Conservation (phyloP, 2,888 invertebrate genomes). For the Dryobota labecula region DNA sequence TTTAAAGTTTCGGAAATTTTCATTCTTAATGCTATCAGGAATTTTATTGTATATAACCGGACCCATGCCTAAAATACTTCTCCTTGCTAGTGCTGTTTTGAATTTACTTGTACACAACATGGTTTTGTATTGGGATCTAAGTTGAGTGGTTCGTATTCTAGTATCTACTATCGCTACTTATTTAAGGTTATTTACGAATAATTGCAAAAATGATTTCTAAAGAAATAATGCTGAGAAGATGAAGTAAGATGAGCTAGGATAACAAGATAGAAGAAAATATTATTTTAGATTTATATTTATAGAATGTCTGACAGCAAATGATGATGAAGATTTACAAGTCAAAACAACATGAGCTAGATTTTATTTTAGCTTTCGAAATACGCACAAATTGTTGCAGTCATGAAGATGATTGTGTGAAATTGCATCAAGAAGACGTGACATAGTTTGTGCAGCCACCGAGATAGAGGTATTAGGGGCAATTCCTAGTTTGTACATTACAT, state of each 20-base stretch:
- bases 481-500: not conserved
- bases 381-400: conserved; percentile 2
- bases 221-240: not conserved
- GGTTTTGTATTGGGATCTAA: too few relatives aligned
- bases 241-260: not conserved
- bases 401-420: conserved; percentile 17
- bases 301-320: too few relatives aligned
- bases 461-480: not conserved
- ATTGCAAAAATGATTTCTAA: not conserved
- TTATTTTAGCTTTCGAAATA: not conserved
- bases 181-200: not conserved
- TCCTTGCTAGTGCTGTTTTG: too few relatives aligned
- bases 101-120: too few relatives aligned
- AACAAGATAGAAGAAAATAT: not conserved
- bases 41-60: too few relatives aligned
- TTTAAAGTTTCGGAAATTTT: too few relatives aligned
- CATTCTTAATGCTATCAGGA: too few relatives aligned
- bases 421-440: conserved; percentile 10
- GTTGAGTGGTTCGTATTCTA: too few relatives aligned
- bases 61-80: too few relatives aligned
- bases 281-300: too few relatives aligned
- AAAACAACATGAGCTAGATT: not conserved
- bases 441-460: not conserved
- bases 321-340: too few relatives aligned
- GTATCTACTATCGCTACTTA: too few relatives aligned